A percentile compares a stretch with the other conserved stretches of the same genome.
Evolutionary conservation across 2,797 vertebrate genomes (phyloP).

Genomic region (Parambassis ranga): DNA sequence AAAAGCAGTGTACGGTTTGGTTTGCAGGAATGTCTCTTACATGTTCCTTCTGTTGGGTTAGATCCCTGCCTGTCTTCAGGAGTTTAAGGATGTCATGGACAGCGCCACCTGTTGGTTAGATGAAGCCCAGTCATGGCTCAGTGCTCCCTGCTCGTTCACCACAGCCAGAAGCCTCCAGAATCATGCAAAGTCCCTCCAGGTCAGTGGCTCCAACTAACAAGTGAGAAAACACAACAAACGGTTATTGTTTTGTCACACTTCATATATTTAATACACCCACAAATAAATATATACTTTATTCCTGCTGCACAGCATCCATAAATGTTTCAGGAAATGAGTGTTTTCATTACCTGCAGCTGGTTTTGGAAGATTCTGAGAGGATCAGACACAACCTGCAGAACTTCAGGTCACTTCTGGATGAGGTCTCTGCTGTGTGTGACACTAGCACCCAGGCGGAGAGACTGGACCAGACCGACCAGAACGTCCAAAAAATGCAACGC

Average conservation of each 20-base stretch:
- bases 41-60: slow-evolving; percentile 44
- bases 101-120: slow-evolving; percentile 85
- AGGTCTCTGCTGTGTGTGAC: slow-evolving; percentile 85
- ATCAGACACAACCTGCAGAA: slow-evolving; percentile 81
- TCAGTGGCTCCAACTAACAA: slow-evolving; percentile 47
- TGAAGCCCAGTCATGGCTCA: slow-evolving; percentile 82
- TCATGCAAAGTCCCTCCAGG: slow-evolving; percentile 84
- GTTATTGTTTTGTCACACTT: background rate
- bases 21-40: too few species aligned
- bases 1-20: too few species aligned
- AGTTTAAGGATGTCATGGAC: slow-evolving; percentile 84
- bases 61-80: slow-evolving; percentile 87
- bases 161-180: slow-evolving; percentile 83
- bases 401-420: slow-evolving; percentile 78
- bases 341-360: slow-evolving; percentile 85
- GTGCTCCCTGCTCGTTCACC: slow-evolving; percentile 69
- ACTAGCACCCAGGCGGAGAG: slow-evolving; percentile 72
- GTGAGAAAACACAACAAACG: background rate
- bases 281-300: too few species aligned
- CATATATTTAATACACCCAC: too few species aligned
- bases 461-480: slow-evolving; percentile 70
- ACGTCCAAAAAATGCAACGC: slow-evolving; percentile 81
- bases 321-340: too few species aligned
- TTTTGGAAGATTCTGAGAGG: slow-evolving; percentile 88
- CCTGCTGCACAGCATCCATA: too few species aligned